phyloP scores from a whole-genome alignment of 2,113 vertebrate genomes.

The Neopipo cinnamomea region DNA sequence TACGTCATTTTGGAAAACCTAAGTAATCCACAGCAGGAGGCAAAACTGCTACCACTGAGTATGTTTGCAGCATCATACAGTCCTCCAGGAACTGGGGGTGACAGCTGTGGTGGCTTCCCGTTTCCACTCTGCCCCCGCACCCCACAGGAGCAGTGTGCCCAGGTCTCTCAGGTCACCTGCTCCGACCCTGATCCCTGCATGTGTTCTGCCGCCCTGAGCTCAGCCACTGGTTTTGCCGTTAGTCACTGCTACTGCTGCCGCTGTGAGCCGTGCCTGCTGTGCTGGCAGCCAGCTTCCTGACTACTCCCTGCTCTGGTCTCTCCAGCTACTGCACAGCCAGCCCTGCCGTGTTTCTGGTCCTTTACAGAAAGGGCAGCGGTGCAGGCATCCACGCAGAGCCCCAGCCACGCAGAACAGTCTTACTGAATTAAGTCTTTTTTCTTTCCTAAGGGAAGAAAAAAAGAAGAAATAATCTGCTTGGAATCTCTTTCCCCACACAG shows the following conservation, averaged over 20 bases:
- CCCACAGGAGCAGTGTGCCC: rapidly evolving
- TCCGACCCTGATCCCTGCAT: rapidly evolving
- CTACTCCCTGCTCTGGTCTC: not conserved
- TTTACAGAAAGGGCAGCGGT: not conserved
- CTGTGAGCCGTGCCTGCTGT: not conserved
- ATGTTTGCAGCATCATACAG: rapidly evolving
- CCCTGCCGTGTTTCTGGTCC: not conserved
- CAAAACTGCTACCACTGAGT: not conserved
- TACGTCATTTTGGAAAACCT: conserved; percentile 33
- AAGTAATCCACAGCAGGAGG: conserved; percentile 21
- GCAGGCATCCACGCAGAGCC: not conserved
- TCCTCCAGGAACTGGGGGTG: not conserved
- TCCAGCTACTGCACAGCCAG: not conserved
- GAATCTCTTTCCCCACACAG: not conserved
- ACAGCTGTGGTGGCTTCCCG: rapidly evolving
- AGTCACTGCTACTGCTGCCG: not conserved
- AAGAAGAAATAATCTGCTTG: not conserved
- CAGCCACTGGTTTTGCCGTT: not conserved
- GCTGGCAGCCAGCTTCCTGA: not conserved
- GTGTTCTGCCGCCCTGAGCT: not conserved
- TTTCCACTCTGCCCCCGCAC: rapidly evolving
- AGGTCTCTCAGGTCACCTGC: rapidly evolving
- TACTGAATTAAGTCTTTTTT: not conserved
- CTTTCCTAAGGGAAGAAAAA: not conserved
- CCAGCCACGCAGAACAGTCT: not conserved